Percentiles rank a stretch among this genome's conserved stretches.
Evolutionary conservation across 1,140 invertebrate species (phyloP).

Genomic region (Penaeus vannamei): DNA sequence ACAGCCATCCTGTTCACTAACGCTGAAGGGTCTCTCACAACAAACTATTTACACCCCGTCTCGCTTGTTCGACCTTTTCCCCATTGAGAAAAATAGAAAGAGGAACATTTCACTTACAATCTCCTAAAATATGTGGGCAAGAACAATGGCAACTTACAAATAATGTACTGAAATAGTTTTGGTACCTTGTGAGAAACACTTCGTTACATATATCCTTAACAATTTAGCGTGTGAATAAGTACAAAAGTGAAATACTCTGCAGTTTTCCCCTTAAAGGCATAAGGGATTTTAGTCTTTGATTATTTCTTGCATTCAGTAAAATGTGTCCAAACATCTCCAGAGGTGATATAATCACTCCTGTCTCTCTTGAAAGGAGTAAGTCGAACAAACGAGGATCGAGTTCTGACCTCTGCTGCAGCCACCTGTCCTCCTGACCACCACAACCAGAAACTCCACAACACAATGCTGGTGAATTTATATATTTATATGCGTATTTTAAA

Average conservation of each 20-base stretch:
- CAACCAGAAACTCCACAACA: constrained; percentile 40
- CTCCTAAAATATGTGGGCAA: constrained; percentile 46
- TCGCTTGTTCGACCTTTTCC: constrained; percentile 43
- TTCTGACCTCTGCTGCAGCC: constrained; percentile 43
- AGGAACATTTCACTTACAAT: neutral
- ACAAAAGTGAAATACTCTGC: too few relatives aligned
- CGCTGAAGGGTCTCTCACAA: constrained; percentile 59
- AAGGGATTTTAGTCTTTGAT: too few relatives aligned
- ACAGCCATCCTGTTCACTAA: constrained; percentile 61
- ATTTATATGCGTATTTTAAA: too few relatives aligned
- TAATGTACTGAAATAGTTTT: neutral
- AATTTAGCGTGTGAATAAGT: too few relatives aligned
- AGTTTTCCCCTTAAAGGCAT: too few relatives aligned
- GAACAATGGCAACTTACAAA: constrained; percentile 44
- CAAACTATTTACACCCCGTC: constrained; percentile 50
- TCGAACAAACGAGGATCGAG: constrained; percentile 45
- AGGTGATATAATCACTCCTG: too few relatives aligned
- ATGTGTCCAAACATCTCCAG: too few relatives aligned
- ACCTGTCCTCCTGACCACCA: constrained; percentile 45
- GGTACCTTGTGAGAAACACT: neutral
- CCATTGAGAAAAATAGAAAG: neutral
- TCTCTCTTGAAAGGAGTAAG: neutral
- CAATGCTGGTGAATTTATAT: constrained; percentile 18
- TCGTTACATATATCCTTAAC: too few relatives aligned
- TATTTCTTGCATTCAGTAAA: too few relatives aligned